phyloP scores from a whole-genome alignment of 1,140 invertebrate species.

The Cydia pomonella region DNA sequence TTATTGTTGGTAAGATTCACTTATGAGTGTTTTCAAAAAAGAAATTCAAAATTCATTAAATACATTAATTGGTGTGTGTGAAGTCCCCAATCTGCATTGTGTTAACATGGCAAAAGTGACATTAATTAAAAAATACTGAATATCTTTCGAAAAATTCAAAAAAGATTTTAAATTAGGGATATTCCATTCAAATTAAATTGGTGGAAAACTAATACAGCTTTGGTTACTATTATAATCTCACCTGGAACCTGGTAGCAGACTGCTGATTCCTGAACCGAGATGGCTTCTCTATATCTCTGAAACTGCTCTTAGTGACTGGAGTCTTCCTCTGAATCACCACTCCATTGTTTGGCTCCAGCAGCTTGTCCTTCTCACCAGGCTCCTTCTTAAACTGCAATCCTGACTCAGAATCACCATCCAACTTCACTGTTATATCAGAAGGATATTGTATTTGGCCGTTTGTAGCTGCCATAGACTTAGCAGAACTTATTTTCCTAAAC shows the following conservation, averaged over 20 bases:
- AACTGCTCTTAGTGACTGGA: slow-evolving; percentile 81
- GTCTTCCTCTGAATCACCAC: slow-evolving; percentile 48
- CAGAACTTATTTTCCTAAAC: slow-evolving; percentile 79
- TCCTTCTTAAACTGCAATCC: slow-evolving; percentile 68
- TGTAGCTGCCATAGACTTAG: slow-evolving; percentile 79
- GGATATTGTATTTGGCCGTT: slow-evolving; percentile 76
- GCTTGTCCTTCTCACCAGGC: slow-evolving; percentile 53
- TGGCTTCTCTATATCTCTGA: slow-evolving; percentile 82
- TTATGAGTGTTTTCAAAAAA: too few species aligned
- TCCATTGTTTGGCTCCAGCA: slow-evolving; percentile 49
- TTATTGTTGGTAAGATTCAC: too few species aligned
- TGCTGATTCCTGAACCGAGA: slow-evolving; percentile 82
- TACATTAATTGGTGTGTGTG: too few species aligned
- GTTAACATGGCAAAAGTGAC: too few species aligned
- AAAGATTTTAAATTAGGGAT: too few species aligned
- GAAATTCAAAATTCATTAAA: too few species aligned
- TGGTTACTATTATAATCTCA: slow-evolving; percentile 45
- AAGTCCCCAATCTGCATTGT: too few species aligned
- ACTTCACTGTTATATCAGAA: slow-evolving; percentile 51
- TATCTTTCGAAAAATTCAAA: too few species aligned
- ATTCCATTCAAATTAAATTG: background rate
- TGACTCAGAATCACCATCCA: slow-evolving; percentile 64
- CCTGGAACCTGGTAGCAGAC: slow-evolving; percentile 82
- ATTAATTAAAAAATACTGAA: too few species aligned
- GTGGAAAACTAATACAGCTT: background rate